Base-by-base conservation (phyloP, 2,888 invertebrate species). In the Noctua fimbriata region DNA sequence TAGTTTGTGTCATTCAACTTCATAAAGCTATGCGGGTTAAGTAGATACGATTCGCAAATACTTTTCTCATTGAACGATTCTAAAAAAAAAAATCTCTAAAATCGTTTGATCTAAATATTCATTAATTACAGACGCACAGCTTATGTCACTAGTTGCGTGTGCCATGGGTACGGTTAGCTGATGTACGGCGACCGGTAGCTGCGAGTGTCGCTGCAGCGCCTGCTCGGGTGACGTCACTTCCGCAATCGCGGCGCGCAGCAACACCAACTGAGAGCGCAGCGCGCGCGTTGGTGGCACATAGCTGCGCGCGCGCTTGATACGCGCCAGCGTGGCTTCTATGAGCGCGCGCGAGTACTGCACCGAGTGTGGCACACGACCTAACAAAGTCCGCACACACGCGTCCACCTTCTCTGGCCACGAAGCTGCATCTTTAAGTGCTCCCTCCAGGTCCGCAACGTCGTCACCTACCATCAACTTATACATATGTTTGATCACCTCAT, bases 321-420 rank as follows among this genome's bases (percentile, higher is more conserved):
- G 91, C 12, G 84, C 86, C 66, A 92, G 89, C 0, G 91, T 91
- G 0, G 90, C 86, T 71, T 92, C 89, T 28, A 94, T 91, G 0
- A 92, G 72, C 14, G 89, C 84, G 24, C 88, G 88, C 0, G 91
- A 89, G 67, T 94, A 94, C 81, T 93, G 92, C 10, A 86, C 84
- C 2, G 94, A 92, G 60, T 91, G 88, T 0, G 90, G 63, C 0
- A 93, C 91, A 28, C 85, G 88, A 1, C 92, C 91, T 7, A 89
- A 83, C 24, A 93, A 65, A 4, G 79, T 81, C 5, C 81, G 88
- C 18, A 93, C 84, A 55, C 91, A 90, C 0, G 74, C 75, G 1
- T 91, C 88, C 3, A 94, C 73, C 80, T 93, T 94, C 28, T 92
- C 88, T 1, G 83, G 32, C 93, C 93, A 94, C 0, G 87, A 83